Conservation (phyloP, 2,797 vertebrate genomes). For the Arctocebus calabarensis region DNA sequence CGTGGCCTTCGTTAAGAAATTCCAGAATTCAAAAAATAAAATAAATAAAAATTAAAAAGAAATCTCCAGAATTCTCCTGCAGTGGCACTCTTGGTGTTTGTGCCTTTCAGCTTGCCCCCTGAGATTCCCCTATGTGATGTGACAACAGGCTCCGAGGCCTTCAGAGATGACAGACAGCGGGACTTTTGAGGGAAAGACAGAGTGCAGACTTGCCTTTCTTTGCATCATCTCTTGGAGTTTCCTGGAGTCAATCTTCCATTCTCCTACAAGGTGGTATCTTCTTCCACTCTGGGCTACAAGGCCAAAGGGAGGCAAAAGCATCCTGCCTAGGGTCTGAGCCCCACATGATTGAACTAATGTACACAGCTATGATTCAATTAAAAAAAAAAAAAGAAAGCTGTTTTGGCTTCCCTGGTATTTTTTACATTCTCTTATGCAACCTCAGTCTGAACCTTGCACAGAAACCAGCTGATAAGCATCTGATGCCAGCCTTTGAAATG, state of each 20-base stretch:
- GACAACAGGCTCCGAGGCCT: neutral
- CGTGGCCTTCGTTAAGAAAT: neutral
- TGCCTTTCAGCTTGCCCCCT: neutral
- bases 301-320: neutral
- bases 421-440: slow-evolving; percentile 46
- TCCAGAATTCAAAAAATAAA: neutral
- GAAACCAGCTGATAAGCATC: neutral
- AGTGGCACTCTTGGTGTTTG: neutral
- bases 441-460: neutral
- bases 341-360: too few species aligned
- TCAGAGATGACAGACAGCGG: neutral
- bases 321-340: neutral
- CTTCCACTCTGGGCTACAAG: neutral
- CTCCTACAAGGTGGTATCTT: neutral
- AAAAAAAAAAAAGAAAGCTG: too few species aligned
- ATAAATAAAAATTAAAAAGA: too few species aligned
- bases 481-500: slow-evolving; percentile 44
- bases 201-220: neutral
- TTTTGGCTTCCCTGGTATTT: slow-evolving; percentile 30
- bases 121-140: neutral
- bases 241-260: neutral
- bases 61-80: neutral
- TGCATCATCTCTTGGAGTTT: neutral
- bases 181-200: neutral
- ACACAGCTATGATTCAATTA: too few species aligned